These are phyloP conservation scores for Onychostoma macrolepis DNA, from an alignment of 2,113 vertebrate species.

Conservation along the genomic window DNA sequence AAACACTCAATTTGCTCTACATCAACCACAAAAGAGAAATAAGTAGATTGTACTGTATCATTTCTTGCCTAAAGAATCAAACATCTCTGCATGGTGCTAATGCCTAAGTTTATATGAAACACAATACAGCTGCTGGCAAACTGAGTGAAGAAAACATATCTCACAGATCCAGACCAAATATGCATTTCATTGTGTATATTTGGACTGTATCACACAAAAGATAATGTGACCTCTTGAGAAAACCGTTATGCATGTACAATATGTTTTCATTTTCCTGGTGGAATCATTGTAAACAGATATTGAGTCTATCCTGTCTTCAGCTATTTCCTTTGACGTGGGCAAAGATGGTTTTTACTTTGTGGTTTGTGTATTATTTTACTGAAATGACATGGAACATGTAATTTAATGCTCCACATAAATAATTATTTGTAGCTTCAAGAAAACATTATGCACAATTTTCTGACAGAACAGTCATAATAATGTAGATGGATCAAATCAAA, in stretches of 20 bases:
- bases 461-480: neutral
- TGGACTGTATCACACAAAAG: constrained; percentile 3
- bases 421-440: constrained; percentile 6
- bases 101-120: neutral
- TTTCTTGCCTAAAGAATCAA: neutral
- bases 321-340: neutral
- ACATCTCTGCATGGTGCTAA: constrained; percentile 23
- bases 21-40: constrained; percentile 6
- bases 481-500: neutral
- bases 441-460: neutral
- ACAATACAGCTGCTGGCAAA: neutral
- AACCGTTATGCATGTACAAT: neutral
- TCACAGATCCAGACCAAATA: constrained; percentile 1
- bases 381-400: constrained; percentile 5
- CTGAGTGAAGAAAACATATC: neutral
- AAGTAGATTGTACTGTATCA: neutral
- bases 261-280: constrained; percentile 8
- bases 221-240: constrained; percentile 2
- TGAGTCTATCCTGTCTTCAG: neutral
- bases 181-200: neutral
- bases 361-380: constrained; percentile 11
- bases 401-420: neutral
- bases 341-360: constrained; percentile 1
- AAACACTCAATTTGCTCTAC: neutral
- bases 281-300: neutral